These are phyloP conservation scores for Chalcosyrphus nemorum DNA, from an alignment of 2,888 invertebrate species.

Conservation along the genomic window DNA sequence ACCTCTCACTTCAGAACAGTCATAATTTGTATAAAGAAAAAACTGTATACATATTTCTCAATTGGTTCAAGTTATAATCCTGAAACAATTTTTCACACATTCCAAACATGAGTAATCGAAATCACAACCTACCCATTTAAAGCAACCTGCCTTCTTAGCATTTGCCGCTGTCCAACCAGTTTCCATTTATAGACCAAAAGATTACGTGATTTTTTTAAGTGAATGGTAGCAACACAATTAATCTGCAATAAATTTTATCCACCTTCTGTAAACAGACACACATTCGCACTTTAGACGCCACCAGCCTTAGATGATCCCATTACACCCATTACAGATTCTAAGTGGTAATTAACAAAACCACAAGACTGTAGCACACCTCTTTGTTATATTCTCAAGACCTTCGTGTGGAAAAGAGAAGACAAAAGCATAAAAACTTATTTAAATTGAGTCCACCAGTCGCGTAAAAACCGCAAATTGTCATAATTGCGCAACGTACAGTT, in stretches of 20 bases:
- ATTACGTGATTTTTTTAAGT: slow-evolving; percentile 54
- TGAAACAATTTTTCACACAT: slow-evolving; percentile 55
- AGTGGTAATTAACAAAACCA: slow-evolving; percentile 44
- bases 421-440: slow-evolving; percentile 16
- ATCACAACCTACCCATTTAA: slow-evolving; percentile 41
- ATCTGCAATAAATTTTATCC: slow-evolving; percentile 53
- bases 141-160: slow-evolving; percentile 25
- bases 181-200: slow-evolving; percentile 47
- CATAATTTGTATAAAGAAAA: not conserved
- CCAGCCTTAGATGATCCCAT: slow-evolving; percentile 53
- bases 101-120: slow-evolving; percentile 23
- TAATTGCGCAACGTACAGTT: slow-evolving; percentile 36
- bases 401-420: not conserved
- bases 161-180: slow-evolving; percentile 32
- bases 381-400: not conserved
- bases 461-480: slow-evolving; percentile 18
- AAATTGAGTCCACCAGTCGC: slow-evolving; percentile 31
- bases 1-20: not conserved
- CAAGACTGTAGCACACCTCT: slow-evolving; percentile 36
- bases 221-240: slow-evolving; percentile 68
- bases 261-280: slow-evolving; percentile 47
- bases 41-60: slow-evolving; percentile 6
- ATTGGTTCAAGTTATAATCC: slow-evolving; percentile 11
- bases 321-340: slow-evolving; percentile 44
- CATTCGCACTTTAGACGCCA: slow-evolving; percentile 40